Evolutionary conservation across 2,113 vertebrate genomes (phyloP).

Genomic region (Oxyruncus cristatus): DNA sequence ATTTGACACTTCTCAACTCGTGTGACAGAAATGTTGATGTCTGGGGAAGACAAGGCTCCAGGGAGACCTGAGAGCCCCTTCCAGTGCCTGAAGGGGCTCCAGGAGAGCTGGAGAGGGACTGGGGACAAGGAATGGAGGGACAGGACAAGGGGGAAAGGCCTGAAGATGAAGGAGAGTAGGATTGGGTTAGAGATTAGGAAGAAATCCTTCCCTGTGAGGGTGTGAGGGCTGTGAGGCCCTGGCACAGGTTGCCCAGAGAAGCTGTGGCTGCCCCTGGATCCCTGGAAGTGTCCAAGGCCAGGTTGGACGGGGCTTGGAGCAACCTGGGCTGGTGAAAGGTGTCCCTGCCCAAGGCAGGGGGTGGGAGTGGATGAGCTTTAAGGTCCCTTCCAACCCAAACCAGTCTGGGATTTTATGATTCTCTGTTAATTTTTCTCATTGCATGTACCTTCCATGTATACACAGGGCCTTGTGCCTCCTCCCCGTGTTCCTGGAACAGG

Average conservation of each 20-base stretch:
- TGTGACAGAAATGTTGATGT: not conserved
- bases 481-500: rapidly evolving
- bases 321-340: rapidly evolving
- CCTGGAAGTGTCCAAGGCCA: not conserved
- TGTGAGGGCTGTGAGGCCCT: rapidly evolving
- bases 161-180: not conserved
- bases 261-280: not conserved
- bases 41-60: not conserved
- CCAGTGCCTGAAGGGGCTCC: not conserved
- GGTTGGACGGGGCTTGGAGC: not conserved
- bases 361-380: not conserved
- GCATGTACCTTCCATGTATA: not conserved
- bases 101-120: not conserved
- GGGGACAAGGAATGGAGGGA: rapidly evolving
- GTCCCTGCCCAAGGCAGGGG: not conserved
- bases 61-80: not conserved
- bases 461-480: not conserved
- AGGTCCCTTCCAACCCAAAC: not conserved
- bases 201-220: not conserved
- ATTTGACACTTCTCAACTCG: not conserved
- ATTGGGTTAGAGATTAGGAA: not conserved
- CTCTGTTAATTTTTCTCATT: not conserved
- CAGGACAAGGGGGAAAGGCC: rapidly evolving
- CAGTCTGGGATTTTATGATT: not conserved
- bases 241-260: not conserved